Evolutionary conservation across 2,888 invertebrate genomes (phyloP).

Genomic region (Sericinus montela): DNA sequence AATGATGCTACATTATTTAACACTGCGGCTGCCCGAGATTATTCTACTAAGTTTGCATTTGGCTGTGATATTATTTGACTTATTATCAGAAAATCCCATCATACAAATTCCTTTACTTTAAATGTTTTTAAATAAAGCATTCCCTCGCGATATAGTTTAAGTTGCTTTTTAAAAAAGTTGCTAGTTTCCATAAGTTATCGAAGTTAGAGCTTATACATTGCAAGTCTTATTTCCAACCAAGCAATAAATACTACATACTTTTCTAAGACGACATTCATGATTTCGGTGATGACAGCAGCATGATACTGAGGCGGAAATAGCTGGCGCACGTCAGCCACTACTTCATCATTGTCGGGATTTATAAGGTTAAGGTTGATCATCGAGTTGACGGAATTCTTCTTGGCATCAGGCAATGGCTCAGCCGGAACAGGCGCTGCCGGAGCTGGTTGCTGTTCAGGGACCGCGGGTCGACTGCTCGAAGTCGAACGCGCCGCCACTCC

Average conservation of each 20-base stretch:
- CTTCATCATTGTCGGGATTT: slow-evolving; percentile 50
- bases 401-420: slow-evolving; percentile 51
- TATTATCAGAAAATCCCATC: no score
- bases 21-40: no score
- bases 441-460: slow-evolving; percentile 25
- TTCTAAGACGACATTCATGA: slow-evolving; percentile 56
- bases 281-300: slow-evolving; percentile 55
- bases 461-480: slow-evolving; percentile 30
- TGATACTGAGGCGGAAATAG: slow-evolving; percentile 51
- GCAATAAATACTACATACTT: slow-evolving; percentile 45
- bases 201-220: no score
- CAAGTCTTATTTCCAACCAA: no score
- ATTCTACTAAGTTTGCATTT: no score
- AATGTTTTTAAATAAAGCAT: no score
- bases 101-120: no score
- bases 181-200: no score
- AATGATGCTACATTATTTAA: no score
- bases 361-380: slow-evolving; percentile 51
- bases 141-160: no score
- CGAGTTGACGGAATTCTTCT: slow-evolving; percentile 51
- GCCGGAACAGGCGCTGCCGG: slow-evolving; percentile 34
- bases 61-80: no score
- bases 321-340: slow-evolving; percentile 49
- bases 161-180: no score
- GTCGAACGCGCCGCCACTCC: slow-evolving; percentile 49